A percentile compares a stretch with the other conserved stretches of the same genome.
Evolutionary conservation across 2,113 vertebrate genomes (phyloP).

Genomic region (Rhagologus leucostigma): DNA sequence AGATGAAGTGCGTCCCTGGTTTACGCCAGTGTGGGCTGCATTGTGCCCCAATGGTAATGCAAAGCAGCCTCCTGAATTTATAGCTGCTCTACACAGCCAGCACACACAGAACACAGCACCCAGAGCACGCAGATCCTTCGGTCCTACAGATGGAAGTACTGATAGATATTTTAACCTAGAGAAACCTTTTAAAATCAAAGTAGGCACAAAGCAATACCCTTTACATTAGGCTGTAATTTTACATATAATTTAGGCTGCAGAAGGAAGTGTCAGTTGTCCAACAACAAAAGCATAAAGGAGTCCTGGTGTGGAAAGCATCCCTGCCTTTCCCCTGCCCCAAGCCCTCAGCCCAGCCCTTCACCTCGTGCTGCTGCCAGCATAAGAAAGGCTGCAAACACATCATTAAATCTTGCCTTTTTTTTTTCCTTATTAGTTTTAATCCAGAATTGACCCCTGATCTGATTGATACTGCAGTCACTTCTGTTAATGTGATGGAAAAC

Average conservation of each 20-base stretch:
- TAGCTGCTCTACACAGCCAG: not conserved
- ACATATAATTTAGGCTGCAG: not conserved
- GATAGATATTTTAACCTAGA: not conserved
- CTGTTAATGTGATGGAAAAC: not conserved
- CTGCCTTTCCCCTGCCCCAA: not conserved
- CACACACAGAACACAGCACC: not conserved
- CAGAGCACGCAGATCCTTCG: not conserved
- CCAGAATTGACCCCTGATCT: not conserved
- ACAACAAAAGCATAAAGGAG: not conserved
- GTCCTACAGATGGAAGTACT: not conserved
- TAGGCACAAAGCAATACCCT: not conserved
- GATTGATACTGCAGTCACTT: not conserved
- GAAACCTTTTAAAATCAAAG: not conserved
- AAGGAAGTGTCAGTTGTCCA: not conserved
- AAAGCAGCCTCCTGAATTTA: constrained; percentile 4
- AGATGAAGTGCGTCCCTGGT: not conserved
- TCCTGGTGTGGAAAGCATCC: not conserved
- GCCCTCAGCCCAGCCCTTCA: not conserved
- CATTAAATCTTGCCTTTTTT: not conserved
- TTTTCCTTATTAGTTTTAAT: not conserved
- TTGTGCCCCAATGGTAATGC: not conserved
- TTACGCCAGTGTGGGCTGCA: not conserved
- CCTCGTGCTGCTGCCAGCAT: not conserved
- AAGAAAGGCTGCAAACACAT: not conserved
- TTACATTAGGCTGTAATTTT: not conserved